Evolutionary conservation across 2,113 vertebrate genomes (phyloP), one percentile per base, ranked within the genome.

Genomic region (Eubucco bourcierii): DNA sequence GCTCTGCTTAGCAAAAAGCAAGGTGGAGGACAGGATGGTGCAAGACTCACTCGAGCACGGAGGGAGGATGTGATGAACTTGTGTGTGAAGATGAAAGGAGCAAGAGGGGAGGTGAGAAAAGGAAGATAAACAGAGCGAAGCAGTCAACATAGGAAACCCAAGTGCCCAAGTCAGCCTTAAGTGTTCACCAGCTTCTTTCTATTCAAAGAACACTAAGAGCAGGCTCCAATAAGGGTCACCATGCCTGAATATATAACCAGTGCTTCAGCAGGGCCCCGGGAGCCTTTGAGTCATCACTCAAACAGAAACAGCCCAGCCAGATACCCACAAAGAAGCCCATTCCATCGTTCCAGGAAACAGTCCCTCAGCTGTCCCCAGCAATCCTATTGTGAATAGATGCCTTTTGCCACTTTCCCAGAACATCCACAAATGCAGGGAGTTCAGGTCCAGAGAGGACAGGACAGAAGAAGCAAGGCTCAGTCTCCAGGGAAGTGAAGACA

Each of bases 401-500:
- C 90, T 93, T 92, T 93, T 95, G 92, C 88, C 92, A 93, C 90
- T 95, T 96, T 94, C 88, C 86, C 92, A 96, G 95, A 92, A 81
- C 13, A 19, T 94, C 86, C 74, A 87, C 59, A 88, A 55, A 74
- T 0, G 8, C 74, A 80, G 87, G 33, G 67, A 41, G 24, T 18
- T 92, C 37, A 10, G 88, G 89, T 76, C 28, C 21, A 33, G 75
- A 86, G 84, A 90, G 41, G 52, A 53, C 65, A 75, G 80, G 0
- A 0, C 41, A 71, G 79, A 33, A 90, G 78, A 93, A 37, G 1
- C 34, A 64, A 94, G 78, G 93, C 92, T 95, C 79, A 94, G 76
- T 52, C 33, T 53, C 50, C 65, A 3, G 52, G 71, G n/a, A 63
- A 60, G 71, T 66, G 76, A 73, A 92, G 50, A 80, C 39, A 76